Conservation (phyloP, 2,888 invertebrate species). For the Molorchus minor region DNA sequence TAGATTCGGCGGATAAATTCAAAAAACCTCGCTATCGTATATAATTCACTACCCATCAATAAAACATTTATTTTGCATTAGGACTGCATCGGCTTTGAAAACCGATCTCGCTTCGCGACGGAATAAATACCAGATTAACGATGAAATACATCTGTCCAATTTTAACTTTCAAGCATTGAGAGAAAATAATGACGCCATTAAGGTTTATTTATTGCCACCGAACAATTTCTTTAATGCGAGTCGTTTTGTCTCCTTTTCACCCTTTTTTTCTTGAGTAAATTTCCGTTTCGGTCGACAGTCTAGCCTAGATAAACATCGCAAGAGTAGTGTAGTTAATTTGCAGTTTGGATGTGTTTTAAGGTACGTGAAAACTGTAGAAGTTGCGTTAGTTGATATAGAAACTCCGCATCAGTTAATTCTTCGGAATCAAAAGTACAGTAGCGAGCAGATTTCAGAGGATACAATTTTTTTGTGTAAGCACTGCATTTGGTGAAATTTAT, state of each 20-base stretch:
- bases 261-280: not conserved
- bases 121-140: conserved; percentile 12
- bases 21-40: not conserved
- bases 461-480: too few species aligned
- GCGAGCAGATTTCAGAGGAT: too few species aligned
- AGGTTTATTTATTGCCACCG: conserved; percentile 1
- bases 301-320: not conserved
- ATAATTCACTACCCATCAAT: not conserved
- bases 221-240: conserved; percentile 10
- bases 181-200: conserved; percentile 6
- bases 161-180: conserved; percentile 2
- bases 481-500: too few species aligned
- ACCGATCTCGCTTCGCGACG: not conserved
- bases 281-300: too few species aligned
- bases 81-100: not conserved
- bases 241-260: not conserved
- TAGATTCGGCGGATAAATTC: not conserved
- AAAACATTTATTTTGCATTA: conserved; percentile 5
- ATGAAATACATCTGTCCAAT: conserved; percentile 3
- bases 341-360: not conserved
- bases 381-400: not conserved
- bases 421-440: too few species aligned
- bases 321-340: not conserved
- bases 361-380: not conserved
- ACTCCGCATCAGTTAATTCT: too few species aligned